Evolutionary conservation across 2,797 vertebrate species (phyloP), one percentile per base, ranked within the genome.

Genomic region (Pogoniulus pusillus): DNA sequence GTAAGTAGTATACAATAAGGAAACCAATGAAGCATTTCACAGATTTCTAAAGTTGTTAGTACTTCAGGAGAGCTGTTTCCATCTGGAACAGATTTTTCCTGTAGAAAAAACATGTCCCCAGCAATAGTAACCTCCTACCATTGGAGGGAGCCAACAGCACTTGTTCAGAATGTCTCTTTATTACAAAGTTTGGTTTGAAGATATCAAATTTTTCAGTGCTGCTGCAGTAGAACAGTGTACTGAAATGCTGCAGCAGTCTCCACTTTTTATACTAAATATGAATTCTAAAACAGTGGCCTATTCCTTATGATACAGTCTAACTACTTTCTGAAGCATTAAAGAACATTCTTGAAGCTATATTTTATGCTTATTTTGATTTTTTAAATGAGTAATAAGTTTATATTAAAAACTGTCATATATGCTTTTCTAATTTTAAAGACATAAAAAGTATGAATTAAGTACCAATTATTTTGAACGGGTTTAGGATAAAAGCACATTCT

Each of bases 71-170:
- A 59, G 16, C 16, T 41, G 2, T 65, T 81, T 34, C 60, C 51
- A 53, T 4, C 19, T 43, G 1, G 7, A 58, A 24, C 11, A 37
- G n/a, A 2, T 72, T 78, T 89, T 80, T 32, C 47, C 54, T 63
- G 39, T 22, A 37, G 27, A 72, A 75, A 78, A 91, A 27, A 10
- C 13, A 2, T 11, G 35, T 14, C 19, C 43, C 9, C 41, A 91
- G 92, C 76, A 90, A 58, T 93, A 73, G 43, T 39, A 82, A 8
- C 82, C 89, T 95, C 94, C 94, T 91, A 45, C 95, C 96, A 94
- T 93, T 22, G 80, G 95, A 95, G 95, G 95, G 95, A 94, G 93
- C 94, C 95, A 92, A 85, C 39, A 74, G 74, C 77, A 91, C 94
- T 96, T 27, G 43, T 78, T 91, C 69, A 66, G 72, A 82, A 87